A percentile compares a stretch with the other conserved stretches of the same genome.
Conservation (phyloP, 2,797 vertebrate genomes). For the Onychomys arenicola region DNA sequence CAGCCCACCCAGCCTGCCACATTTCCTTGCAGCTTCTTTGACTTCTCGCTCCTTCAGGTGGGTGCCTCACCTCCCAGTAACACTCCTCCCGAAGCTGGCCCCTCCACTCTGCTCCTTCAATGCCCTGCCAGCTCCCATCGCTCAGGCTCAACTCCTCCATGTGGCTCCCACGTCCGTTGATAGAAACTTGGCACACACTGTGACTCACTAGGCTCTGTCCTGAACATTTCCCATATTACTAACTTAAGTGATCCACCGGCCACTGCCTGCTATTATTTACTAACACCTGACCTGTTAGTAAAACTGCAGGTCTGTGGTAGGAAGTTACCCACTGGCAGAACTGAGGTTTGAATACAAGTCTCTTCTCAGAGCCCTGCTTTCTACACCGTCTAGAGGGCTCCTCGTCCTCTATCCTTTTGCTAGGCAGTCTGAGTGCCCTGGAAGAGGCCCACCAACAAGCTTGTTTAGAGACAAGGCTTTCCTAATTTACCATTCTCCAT, state of each 20-base stretch:
- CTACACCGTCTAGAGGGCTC: neutral
- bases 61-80: neutral
- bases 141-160: neutral
- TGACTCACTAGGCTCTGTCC: neutral
- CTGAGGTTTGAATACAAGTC: neutral
- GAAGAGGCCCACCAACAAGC: neutral
- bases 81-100: neutral
- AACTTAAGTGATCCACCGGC: rapidly evolving
- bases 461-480: neutral
- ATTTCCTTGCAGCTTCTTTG: neutral
- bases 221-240: neutral
- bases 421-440: neutral
- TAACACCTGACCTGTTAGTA: neutral
- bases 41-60: neutral
- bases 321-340: neutral
- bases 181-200: neutral
- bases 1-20: too few species aligned
- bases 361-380: neutral
- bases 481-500: neutral
- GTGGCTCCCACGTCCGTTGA: neutral
- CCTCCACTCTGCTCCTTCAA: neutral
- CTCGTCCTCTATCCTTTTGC: neutral
- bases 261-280: too few species aligned
- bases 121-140: neutral
- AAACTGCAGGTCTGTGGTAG: neutral